Evolutionary conservation across 1,140 invertebrate species (phyloP).

Genomic region (Rhysida immarginata): DNA sequence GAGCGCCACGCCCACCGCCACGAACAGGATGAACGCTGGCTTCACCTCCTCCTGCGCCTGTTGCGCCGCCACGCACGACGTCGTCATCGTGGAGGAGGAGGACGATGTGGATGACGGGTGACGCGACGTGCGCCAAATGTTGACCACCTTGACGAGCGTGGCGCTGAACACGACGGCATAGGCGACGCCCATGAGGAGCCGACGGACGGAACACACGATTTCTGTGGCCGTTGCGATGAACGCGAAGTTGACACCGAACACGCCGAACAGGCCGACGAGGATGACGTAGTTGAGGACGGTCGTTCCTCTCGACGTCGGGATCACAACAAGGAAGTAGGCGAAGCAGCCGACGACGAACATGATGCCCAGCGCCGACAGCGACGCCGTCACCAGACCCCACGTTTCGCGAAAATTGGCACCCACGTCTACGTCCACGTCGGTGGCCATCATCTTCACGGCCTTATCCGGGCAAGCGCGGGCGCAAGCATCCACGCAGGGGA

Average conservation of each 20-base stretch:
- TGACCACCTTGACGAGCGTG: constrained; percentile 35
- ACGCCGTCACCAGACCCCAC: constrained; percentile 28
- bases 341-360: constrained; percentile 29
- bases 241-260: constrained; percentile 33
- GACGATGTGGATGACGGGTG: not conserved
- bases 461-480: constrained; percentile 7
- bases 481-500: constrained; percentile 21
- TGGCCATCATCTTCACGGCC: not conserved
- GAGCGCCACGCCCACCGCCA: constrained; percentile 26
- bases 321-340: constrained; percentile 33
- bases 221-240: constrained; percentile 33
- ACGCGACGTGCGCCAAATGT: constrained; percentile 25
- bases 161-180: constrained; percentile 33
- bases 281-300: constrained; percentile 35
- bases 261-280: constrained; percentile 31
- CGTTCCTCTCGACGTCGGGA: constrained; percentile 32
- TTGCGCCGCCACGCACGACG: constrained; percentile 12
- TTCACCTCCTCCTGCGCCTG: constrained; percentile 8
- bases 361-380: constrained; percentile 20
- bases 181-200: constrained; percentile 31
- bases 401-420: constrained; percentile 26
- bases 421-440: constrained; percentile 11
- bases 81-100: not conserved
- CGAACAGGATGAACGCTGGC: constrained; percentile 30
- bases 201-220: constrained; percentile 30